Conservation (phyloP, 1,140 invertebrate genomes). For the Eriocheir sinensis region DNA sequence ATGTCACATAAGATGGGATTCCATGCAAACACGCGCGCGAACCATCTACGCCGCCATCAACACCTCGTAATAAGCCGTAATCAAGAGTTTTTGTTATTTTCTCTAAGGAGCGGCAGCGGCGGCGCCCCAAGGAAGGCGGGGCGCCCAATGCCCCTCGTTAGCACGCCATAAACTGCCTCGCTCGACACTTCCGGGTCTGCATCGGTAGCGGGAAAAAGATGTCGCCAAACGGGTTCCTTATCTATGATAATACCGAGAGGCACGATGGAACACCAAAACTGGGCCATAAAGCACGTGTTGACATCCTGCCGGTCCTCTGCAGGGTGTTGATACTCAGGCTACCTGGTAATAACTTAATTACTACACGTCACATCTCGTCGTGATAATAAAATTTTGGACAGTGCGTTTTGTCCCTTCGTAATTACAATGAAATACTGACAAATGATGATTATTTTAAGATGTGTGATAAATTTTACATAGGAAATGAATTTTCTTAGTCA, state of each 20-base stretch:
- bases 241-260: not conserved
- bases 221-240: constrained; percentile 34
- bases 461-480: no score
- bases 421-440: no score
- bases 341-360: not conserved
- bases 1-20: constrained; percentile 76
- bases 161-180: constrained; percentile 39
- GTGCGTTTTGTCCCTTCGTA: no score
- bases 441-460: no score
- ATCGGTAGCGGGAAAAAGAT: not conserved
- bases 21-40: constrained; percentile 62
- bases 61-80: not conserved
- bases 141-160: constrained; percentile 57
- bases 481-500: no score
- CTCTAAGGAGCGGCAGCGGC: not conserved
- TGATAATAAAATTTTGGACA: no score
- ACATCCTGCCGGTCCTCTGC: not conserved
- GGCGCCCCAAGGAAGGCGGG: not conserved
- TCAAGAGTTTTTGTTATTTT: constrained; percentile 42
- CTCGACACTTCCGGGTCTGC: constrained; percentile 57
- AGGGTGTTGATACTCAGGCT: not conserved
- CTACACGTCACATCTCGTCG: not conserved
- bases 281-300: not conserved
- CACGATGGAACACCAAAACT: not conserved
- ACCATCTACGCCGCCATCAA: not conserved